Evolutionary conservation across 2,797 vertebrate species (phyloP), one percentile per base, ranked within the genome.

Genomic region (Lepus townsendii): DNA sequence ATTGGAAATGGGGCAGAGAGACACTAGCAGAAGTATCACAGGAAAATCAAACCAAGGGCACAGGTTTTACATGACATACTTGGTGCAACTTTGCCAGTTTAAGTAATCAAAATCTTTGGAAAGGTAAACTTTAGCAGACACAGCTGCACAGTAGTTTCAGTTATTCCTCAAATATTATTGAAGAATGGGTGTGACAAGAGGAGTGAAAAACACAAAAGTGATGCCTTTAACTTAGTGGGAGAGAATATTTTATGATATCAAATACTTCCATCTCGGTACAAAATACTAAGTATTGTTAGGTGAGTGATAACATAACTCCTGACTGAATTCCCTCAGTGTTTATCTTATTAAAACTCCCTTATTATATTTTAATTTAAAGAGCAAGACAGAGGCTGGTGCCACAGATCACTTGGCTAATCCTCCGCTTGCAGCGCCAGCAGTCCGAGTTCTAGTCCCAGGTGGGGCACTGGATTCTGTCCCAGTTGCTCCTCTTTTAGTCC

Each of bases 21-120:
- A 75, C 7, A n/a, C 35, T 80, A 42, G 22, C 4, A 27, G 27
- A 93, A 79, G 24, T 47, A 52, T 83, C 78, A 65, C 27, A 60
- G 75, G 92, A 52, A 90, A n/a, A 62, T 42, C 32, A 87, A 82
- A 30, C 22, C 7, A 12, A 30, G 16, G 11, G 5, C 9, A n/a
- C 19, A 26, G 30, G 68, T 9, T 85, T 80, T 8, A 24, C 22
- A 13, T 30, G n/a, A 76, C 50, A 32, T 17, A 76, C 2, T 54
- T 50, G 68, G 50, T 30, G 32, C 16, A 76, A 42, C 42, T 90
- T 75, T 76, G 68, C 12, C 75, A 69, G 66, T 88, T 66, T 79
- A 66, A 62, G 19, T 90, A 24, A 32, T 62, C 26, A 90, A 75
- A 89, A 78, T 38, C 24, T 72, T 85, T 90, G 50, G 38, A 80